These are phyloP conservation scores for Heterodera carotae DNA, from an alignment of 1,140 invertebrate genomes.

Conservation along the genomic window DNA sequence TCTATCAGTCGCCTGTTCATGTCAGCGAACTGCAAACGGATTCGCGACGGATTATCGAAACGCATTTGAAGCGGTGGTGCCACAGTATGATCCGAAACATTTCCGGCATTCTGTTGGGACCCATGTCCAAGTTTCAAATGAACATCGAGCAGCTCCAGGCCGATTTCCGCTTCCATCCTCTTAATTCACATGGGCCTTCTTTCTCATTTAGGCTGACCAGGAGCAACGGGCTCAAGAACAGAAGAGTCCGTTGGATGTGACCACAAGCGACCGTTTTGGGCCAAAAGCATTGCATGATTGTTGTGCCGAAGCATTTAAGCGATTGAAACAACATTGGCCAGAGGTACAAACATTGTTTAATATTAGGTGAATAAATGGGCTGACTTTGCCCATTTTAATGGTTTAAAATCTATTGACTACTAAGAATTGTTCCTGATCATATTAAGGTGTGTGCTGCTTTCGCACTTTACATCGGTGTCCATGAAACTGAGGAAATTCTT, in stretches of 20 bases:
- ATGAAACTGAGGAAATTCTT: constrained; percentile 62
- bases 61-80: constrained; percentile 53
- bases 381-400: too few species aligned
- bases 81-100: constrained; percentile 53
- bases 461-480: constrained; percentile 58
- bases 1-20: constrained; percentile 60
- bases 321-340: constrained; percentile 57
- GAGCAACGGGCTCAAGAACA: constrained; percentile 25
- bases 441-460: constrained; percentile 56
- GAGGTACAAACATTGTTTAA: constrained; percentile 35
- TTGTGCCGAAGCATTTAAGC: constrained; percentile 49
- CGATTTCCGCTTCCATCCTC: not conserved
- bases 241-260: constrained; percentile 20
- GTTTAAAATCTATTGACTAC: too few species aligned
- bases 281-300: constrained; percentile 53
- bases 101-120: constrained; percentile 44
- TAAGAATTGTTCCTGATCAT: not conserved
- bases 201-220: constrained; percentile 1
- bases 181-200: not conserved
- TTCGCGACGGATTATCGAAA: constrained; percentile 59
- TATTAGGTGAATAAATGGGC: too few species aligned
- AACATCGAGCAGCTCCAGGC: constrained; percentile 39
- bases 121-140: constrained; percentile 31
- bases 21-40: constrained; percentile 58
- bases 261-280: constrained; percentile 25